A percentile compares a stretch with the other conserved stretches of the same genome.
phyloP scores from a whole-genome alignment of 92 coral and sea anemone species.

The Hydrozoanthus gracilis region DNA sequence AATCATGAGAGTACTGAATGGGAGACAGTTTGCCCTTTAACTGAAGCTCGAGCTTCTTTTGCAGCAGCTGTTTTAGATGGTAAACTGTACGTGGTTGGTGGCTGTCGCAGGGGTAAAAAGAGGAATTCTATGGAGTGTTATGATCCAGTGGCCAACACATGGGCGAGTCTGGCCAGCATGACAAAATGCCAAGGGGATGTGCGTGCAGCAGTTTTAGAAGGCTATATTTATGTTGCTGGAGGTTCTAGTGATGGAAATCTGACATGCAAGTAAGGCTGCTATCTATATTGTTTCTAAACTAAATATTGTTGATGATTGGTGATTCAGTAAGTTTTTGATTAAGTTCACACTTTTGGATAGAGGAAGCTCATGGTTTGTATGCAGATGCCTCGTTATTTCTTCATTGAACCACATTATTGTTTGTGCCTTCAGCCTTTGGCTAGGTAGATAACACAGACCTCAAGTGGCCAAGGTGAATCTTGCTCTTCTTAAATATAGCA shows the following conservation, averaged over 20 bases:
- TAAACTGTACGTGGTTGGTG: slow-evolving; percentile 95
- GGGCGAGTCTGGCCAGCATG: slow-evolving; percentile 77
- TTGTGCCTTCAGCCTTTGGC: too few species aligned
- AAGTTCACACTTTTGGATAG: too few species aligned
- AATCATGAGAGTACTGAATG: slow-evolving; percentile 84
- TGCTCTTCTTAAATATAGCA: too few species aligned
- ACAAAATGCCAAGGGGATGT: slow-evolving; percentile 95
- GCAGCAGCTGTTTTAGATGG: slow-evolving; percentile 80
- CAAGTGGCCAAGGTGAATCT: too few species aligned
- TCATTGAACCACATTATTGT: too few species aligned
- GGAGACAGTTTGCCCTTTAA: slow-evolving; percentile 76
- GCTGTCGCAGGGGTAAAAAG: slow-evolving; percentile 90
- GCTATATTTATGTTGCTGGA: slow-evolving; percentile 97
- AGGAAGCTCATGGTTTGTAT: too few species aligned
- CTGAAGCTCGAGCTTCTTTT: slow-evolving; percentile 90
- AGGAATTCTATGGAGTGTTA: slow-evolving; percentile 92
- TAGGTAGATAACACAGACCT: too few species aligned
- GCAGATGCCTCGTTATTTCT: too few species aligned
- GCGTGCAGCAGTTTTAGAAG: slow-evolving; percentile 93
- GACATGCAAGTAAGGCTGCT: slow-evolving; percentile 85
- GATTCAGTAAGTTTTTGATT: too few species aligned
- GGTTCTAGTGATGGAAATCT: slow-evolving; percentile 93
- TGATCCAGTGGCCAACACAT: slow-evolving; percentile 76
- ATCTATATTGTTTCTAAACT: background rate
- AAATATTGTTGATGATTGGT: background rate